Base-by-base conservation (phyloP, 2,888 invertebrate species). In the Eurois occulta region DNA sequence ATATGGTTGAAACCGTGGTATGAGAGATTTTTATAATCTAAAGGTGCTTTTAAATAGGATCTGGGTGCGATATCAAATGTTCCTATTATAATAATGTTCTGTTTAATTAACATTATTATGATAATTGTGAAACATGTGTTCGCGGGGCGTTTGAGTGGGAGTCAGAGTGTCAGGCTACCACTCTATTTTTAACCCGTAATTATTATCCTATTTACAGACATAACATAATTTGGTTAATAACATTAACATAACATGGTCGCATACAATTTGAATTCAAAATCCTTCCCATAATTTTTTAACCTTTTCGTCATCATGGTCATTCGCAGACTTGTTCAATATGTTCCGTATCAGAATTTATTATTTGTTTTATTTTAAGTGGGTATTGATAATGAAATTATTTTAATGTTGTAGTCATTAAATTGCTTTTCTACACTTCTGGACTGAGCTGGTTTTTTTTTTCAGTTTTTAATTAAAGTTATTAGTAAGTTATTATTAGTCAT, bases 121-220 rank as follows among this genome's bases (percentile, higher is more conserved):
- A 38, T 64, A n/a, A 41, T 64, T 3, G 16, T 48, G 8, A 48
- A 68, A 68, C 48, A 68, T 48, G 68, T 32, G 24, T 68, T 43
- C 11, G 43, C 28, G 11, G 66, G 10, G 16, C 35, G 32, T 48
- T 48, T n/a, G 68, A 18, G n/a, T 35, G 1, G 10, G 18, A 35
- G 48, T 6, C 28, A 32, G 16, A 24, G 32, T 24, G 32, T 32
- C 68, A 48, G 18, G 52, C 35, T 18, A 52, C 41, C 0, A n/a
- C 48, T 35, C 68, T 52, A 69, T 69, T 28, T 58, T 46, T 75
- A 24, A n/a, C 11, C 24, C 0, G 24, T 75, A 35, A 75, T 35
- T 4, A 62, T 2, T 28, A 0, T 75, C 8, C 28, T 28, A 24
- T 75, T 60, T 28, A 18, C 18, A 72, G 38, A 52, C 32, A 41